Conservation (phyloP, 2,888 invertebrate species). For the Teleiodes luculella region DNA sequence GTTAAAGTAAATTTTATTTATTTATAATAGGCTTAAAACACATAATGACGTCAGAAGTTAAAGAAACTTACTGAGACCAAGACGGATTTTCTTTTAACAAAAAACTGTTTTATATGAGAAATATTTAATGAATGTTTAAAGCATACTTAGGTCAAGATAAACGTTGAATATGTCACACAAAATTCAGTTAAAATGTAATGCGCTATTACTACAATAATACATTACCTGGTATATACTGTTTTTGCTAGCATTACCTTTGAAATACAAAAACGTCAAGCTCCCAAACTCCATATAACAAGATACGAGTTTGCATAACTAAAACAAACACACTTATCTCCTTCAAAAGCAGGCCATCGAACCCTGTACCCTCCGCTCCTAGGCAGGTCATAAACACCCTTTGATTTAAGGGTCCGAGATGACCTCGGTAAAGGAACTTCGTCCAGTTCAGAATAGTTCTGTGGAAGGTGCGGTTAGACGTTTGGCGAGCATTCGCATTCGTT, state of each 20-base stretch:
- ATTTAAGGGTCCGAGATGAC: constrained; percentile 5
- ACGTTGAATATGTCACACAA: too few species aligned
- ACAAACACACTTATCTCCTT: constrained; percentile 4
- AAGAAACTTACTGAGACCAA: too few species aligned
- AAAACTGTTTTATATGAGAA: too few species aligned
- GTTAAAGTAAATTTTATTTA: too few species aligned
- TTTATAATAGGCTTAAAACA: too few species aligned
- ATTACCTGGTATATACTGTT: too few species aligned
- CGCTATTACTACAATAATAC: too few species aligned
- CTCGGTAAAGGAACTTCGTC: background rate
- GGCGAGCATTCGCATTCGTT: background rate
- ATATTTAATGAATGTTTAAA: too few species aligned
- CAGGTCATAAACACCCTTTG: constrained; percentile 7
- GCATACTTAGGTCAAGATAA: too few species aligned
- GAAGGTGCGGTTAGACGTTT: background rate
- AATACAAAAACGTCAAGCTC: background rate
- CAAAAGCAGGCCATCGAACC: background rate
- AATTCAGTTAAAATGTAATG: too few species aligned
- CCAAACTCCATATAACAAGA: background rate
- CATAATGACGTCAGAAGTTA: too few species aligned
- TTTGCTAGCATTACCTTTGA: background rate
- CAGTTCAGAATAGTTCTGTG: background rate
- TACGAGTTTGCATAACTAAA: constrained; percentile 3
- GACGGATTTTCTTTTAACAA: too few species aligned
- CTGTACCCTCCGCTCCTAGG: background rate